phyloP scores from a whole-genome alignment of 1,140 invertebrate genomes.

The roundworm (Caenorhabditis elegans) region DNA sequence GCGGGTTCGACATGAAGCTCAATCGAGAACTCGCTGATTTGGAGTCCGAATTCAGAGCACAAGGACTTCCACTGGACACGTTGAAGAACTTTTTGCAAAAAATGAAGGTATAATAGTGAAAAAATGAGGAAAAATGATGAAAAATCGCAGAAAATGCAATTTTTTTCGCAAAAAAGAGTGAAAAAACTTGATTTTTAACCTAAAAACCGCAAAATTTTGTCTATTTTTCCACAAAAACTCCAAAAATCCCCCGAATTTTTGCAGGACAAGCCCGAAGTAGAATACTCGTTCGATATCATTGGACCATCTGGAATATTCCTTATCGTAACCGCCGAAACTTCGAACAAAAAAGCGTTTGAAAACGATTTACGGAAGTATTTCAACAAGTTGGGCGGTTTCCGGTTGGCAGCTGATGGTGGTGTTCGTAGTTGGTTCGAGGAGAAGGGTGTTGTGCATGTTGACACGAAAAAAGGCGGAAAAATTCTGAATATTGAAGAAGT shows the following conservation, averaged over 20 bases:
- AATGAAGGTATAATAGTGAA: slow-evolving; percentile 55
- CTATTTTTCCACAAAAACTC: no score
- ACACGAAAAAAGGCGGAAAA: slow-evolving; percentile 39
- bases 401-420: slow-evolving; percentile 44
- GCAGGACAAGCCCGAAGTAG: slow-evolving; percentile 58
- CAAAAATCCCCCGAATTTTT: no score
- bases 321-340: slow-evolving; percentile 54
- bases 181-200: no score
- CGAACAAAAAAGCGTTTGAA: slow-evolving; percentile 47
- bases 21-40: slow-evolving; percentile 55
- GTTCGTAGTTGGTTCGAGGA: slow-evolving; percentile 54
- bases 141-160: background rate
- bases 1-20: slow-evolving; percentile 56
- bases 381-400: slow-evolving; percentile 56
- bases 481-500: slow-evolving; percentile 48
- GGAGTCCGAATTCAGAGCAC: slow-evolving; percentile 53
- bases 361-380: slow-evolving; percentile 50
- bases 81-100: slow-evolving; percentile 57
- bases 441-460: slow-evolving; percentile 53
- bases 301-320: slow-evolving; percentile 58
- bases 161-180: no score
- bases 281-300: slow-evolving; percentile 52
- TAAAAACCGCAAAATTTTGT: no score
- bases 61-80: slow-evolving; percentile 57
- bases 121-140: background rate